Evolutionary conservation across 2,113 vertebrate genomes (phyloP).

Genomic region (Excalfactoria chinensis): DNA sequence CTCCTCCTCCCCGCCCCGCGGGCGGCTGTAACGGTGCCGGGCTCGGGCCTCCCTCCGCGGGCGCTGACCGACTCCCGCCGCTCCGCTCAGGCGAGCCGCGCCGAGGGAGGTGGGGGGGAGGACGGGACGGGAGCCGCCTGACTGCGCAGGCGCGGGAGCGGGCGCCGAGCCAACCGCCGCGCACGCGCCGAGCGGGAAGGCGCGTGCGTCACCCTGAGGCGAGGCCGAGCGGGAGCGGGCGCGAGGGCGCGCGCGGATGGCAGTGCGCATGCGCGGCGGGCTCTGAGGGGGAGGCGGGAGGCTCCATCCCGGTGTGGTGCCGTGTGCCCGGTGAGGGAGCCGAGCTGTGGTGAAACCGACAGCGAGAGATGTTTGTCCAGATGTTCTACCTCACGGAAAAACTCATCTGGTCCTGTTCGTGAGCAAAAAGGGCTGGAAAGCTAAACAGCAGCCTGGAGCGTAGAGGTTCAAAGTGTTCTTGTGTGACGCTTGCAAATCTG

Average conservation of each 20-base stretch:
- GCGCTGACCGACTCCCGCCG: not conserved
- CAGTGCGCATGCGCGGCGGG: not conserved
- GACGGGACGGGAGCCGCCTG: not conserved
- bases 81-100: not conserved
- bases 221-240: not conserved
- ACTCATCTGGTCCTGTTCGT: not conserved
- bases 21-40: not conserved
- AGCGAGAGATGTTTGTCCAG: not conserved
- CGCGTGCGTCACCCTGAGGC: not conserved
- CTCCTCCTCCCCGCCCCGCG: not conserved
- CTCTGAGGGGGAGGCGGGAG: too few relatives aligned
- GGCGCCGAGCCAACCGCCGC: not conserved
- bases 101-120: not conserved
- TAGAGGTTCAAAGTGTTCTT: not conserved
- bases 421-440: not conserved
- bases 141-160: not conserved
- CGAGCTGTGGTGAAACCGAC: not conserved
- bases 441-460: not conserved
- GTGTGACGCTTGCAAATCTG: not conserved
- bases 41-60: constrained; percentile 6
- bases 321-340: too few relatives aligned
- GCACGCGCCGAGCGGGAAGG: not conserved
- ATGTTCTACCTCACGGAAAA: not conserved
- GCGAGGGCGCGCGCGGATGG: too few relatives aligned
- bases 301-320: too few relatives aligned